Base-by-base conservation (phyloP, 1,140 invertebrate genomes). In the Procambarus clarkii region DNA sequence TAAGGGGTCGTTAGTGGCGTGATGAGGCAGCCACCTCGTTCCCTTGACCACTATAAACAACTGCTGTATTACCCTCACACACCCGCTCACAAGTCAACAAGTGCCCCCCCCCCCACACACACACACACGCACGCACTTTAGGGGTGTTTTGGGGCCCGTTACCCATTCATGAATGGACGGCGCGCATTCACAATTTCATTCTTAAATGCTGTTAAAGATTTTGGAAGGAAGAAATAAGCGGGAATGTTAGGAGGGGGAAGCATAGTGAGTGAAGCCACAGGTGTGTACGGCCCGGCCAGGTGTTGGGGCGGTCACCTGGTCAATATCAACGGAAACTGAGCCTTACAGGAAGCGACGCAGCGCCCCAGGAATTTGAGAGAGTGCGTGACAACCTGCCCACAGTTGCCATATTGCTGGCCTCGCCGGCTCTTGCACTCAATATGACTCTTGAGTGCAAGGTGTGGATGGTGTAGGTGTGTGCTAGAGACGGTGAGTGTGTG, bases 271-370 rank as follows among this genome's bases (percentile, higher is more conserved):
- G 78, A 78, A 86, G 50, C 71, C n/a, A 45, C 24, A 77, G 69
- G 77, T 24, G 77, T 34, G 54, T 48, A 46, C 24, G 24, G 58
- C 44, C 48, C 58, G 48, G 71, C 46, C 86, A 88, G 86, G 81
- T 81, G 78, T 80, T 54, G 45, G 46, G 44, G 77, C 21, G 54
- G 78, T 60, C 77, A 60, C 13, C 34, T 9, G 7, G 85, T 48
- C 48, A 58, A 54, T 74, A 78, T 50, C 74, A 45, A 5, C 74
- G 11, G 64, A 86, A 54, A 69, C 21, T 86, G 85, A 86, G 85
- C 50, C 85, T 86, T 86, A 86, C 71, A 86, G 9, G 85, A 76
- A 86, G 85, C 48, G 21, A 86, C 76, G 85, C 71, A 86, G 78
- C 85, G 74, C 44, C 74, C 24, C 71, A 78, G 76, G 85, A 86